Evolutionary conservation across 2,113 vertebrate species (phyloP).

Genomic region (Vidua chalybeata): DNA sequence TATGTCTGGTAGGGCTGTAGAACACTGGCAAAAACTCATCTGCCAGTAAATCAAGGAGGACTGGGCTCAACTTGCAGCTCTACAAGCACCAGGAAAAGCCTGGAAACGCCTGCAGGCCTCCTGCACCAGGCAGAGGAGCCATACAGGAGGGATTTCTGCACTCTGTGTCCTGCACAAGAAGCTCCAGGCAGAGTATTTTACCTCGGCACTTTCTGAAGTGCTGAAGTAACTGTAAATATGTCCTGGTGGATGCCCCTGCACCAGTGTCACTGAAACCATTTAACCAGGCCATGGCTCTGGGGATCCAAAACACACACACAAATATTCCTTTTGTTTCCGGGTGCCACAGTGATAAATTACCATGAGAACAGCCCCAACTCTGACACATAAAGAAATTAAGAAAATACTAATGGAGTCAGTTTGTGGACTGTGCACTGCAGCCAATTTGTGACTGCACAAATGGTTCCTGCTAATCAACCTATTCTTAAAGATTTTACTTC

Average conservation of each 20-base stretch:
- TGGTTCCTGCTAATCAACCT: neutral
- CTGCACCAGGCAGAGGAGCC: accelerated
- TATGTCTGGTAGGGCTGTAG: neutral
- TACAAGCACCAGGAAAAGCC: neutral
- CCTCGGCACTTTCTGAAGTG: neutral
- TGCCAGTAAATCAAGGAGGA: neutral
- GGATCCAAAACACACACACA: neutral
- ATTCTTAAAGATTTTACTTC: neutral
- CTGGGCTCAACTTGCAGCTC: neutral
- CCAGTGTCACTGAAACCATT: neutral
- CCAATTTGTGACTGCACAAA: neutral
- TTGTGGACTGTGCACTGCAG: neutral
- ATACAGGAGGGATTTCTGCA: neutral
- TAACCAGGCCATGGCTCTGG: neutral
- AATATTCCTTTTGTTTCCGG: neutral
- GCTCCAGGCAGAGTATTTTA: neutral
- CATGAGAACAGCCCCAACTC: neutral
- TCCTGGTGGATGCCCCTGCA: neutral
- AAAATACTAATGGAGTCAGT: neutral
- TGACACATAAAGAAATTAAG: neutral
- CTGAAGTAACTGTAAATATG: neutral
- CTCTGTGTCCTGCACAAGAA: neutral
- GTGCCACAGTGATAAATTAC: neutral
- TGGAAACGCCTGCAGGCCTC: neutral
- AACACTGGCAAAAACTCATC: neutral